Evolutionary conservation across 2,113 vertebrate species (phyloP).

Genomic region (Cyrtonyx montezumae): DNA sequence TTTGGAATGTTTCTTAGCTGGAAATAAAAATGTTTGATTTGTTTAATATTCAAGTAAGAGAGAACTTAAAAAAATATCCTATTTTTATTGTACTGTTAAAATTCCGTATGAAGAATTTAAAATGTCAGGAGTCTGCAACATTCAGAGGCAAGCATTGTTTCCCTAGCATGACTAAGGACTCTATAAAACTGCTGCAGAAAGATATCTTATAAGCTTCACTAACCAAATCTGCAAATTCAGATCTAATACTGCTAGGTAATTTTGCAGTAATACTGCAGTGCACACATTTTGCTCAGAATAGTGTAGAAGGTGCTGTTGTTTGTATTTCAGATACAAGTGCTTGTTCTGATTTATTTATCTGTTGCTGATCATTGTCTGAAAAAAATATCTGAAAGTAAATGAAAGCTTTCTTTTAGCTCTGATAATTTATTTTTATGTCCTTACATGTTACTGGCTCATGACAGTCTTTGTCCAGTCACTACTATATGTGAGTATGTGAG

Average conservation of each 20-base stretch:
- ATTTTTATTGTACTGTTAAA: background rate
- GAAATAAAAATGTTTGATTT: background rate
- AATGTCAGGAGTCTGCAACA: background rate
- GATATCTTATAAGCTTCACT: background rate
- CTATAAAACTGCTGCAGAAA: background rate
- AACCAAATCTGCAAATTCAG: background rate
- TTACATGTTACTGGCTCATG: background rate
- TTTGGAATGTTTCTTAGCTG: background rate
- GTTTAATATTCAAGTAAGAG: background rate
- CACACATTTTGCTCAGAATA: accelerated
- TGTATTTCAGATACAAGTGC: background rate
- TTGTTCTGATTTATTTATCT: background rate
- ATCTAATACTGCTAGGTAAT: background rate
- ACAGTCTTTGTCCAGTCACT: background rate
- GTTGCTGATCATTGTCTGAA: background rate
- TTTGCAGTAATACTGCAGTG: background rate
- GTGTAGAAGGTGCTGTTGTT: background rate
- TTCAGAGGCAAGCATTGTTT: background rate
- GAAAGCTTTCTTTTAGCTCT: background rate
- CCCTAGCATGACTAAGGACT: background rate
- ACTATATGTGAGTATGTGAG: background rate
- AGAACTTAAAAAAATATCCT: background rate
- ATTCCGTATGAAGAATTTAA: background rate
- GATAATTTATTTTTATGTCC: background rate
- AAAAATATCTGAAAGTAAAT: background rate